Percentiles rank a stretch among this genome's conserved stretches.
Conservation (phyloP, 1,140 invertebrate species). For the Potamilus streckersoni region DNA sequence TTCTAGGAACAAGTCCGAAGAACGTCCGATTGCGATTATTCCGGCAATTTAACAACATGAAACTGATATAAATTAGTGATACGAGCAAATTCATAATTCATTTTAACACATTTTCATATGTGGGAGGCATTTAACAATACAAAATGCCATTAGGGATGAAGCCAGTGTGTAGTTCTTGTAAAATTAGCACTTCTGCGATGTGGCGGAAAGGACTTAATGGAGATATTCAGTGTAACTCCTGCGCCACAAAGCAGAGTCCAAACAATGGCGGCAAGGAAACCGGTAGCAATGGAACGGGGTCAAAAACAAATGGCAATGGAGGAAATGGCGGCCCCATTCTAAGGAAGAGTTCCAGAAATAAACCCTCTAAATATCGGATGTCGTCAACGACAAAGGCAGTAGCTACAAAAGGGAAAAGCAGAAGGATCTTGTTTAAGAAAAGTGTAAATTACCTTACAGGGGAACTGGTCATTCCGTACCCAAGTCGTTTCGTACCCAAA, state of each 20-base stretch:
- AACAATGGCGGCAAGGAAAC: constrained; percentile 19
- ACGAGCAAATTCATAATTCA: too few relatives aligned
- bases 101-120: not conserved
- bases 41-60: too few relatives aligned
- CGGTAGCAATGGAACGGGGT: constrained; percentile 16
- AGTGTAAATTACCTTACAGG: constrained; percentile 67
- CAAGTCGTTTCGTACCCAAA: not conserved
- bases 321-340: constrained; percentile 29
- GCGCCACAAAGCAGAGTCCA: constrained; percentile 64
- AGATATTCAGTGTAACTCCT: constrained; percentile 75
- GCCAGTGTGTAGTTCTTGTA: constrained; percentile 75
- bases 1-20: too few relatives aligned
- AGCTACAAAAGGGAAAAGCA: constrained; percentile 78
- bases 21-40: too few relatives aligned
- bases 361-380: constrained; percentile 69
- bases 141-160: constrained; percentile 76
- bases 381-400: constrained; percentile 71
- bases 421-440: constrained; percentile 84
- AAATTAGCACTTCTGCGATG: constrained; percentile 72
- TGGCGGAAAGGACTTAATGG: constrained; percentile 75
- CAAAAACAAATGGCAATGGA: constrained; percentile 37
- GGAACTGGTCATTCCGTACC: not conserved
- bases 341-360: constrained; percentile 65
- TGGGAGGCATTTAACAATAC: not conserved
- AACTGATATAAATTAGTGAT: too few relatives aligned